Evolutionary conservation across 2,888 invertebrate genomes (phyloP).

Genomic region (Timandra comae): DNA sequence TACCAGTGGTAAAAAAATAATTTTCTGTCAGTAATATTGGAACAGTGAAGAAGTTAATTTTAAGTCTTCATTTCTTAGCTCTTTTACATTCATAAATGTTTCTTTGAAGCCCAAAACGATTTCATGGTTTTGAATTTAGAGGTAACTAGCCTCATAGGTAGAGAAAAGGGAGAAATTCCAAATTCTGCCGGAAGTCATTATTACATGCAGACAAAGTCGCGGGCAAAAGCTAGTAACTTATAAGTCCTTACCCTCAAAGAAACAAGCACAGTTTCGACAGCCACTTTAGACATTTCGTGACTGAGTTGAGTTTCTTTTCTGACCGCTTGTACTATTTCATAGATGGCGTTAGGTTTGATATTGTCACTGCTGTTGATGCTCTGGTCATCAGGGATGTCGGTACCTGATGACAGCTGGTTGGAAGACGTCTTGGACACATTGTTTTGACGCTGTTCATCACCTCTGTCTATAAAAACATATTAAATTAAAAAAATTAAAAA

Average conservation of each 20-base stretch:
- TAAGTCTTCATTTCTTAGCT: too few relatives aligned
- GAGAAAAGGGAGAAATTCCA: too few relatives aligned
- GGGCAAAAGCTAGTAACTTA: too few relatives aligned
- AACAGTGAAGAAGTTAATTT: not conserved
- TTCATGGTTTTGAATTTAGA: too few relatives aligned
- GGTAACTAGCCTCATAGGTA: too few relatives aligned
- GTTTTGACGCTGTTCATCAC: slow-evolving; percentile 20
- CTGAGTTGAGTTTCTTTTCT: slow-evolving; percentile 89
- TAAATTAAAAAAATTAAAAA: too few relatives aligned
- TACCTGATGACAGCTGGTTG: slow-evolving; percentile 62
- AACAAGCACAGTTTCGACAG: slow-evolving; percentile 85
- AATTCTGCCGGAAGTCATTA: too few relatives aligned
- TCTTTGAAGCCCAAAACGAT: too few relatives aligned
- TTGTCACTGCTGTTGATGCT: slow-evolving; percentile 70
- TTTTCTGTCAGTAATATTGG: too few relatives aligned
- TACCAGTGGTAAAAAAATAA: too few relatives aligned
- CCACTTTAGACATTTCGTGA: slow-evolving; percentile 90
- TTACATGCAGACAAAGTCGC: too few relatives aligned
- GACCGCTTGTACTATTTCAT: slow-evolving; percentile 87
- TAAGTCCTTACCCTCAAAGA: slow-evolving; percentile 55
- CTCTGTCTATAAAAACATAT: slow-evolving; percentile 4
- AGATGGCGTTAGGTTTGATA: slow-evolving; percentile 76
- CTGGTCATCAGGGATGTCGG: slow-evolving; percentile 68
- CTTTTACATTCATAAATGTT: too few relatives aligned
- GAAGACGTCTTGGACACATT: slow-evolving; percentile 36